Percentiles rank a stretch among this genome's conserved stretches.
phyloP scores from a whole-genome alignment of 2,888 invertebrate genomes.

The Amphipyra tragopoginis region DNA sequence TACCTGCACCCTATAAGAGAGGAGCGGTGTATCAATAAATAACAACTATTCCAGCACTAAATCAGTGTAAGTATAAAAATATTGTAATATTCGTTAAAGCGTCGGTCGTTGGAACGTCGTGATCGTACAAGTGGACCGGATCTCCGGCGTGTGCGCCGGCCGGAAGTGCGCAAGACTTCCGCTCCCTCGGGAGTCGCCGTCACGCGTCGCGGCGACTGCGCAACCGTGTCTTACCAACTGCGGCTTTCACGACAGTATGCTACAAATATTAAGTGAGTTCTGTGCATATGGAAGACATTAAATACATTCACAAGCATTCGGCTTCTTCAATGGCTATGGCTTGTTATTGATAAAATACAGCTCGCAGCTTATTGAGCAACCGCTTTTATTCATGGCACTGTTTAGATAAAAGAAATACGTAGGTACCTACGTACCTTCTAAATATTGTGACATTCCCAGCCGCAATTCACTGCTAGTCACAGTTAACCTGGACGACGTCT shows the following conservation, averaged over 20 bases:
- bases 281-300: slow-evolving; percentile 21
- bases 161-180: slow-evolving; percentile 88
- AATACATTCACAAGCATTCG: slow-evolving; percentile 7
- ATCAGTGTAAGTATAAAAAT: slow-evolving; percentile 20
- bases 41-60: not conserved
- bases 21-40: not conserved
- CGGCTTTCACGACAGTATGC: slow-evolving; percentile 71
- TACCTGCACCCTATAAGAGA: not conserved
- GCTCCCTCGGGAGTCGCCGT: slow-evolving; percentile 85
- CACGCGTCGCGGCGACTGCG: slow-evolving; percentile 76
- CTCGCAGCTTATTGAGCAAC: not conserved
- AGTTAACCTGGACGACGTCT: too few relatives aligned
- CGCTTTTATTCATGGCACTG: not conserved
- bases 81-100: slow-evolving; percentile 42
- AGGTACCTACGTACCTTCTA: too few relatives aligned
- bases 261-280: slow-evolving; percentile 44
- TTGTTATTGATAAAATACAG: slow-evolving; percentile 14
- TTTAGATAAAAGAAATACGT: too few relatives aligned
- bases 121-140: slow-evolving; percentile 78
- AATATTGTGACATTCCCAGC: too few relatives aligned
- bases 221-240: slow-evolving; percentile 73
- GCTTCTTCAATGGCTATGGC: slow-evolving; percentile 9
- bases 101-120: slow-evolving; percentile 63
- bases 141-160: slow-evolving; percentile 82
- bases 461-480: too few relatives aligned